Percentiles rank a stretch among this genome's conserved stretches.
These are phyloP conservation scores for Ridgeia piscesae DNA, from an alignment of 1,140 invertebrate genomes.

Conservation along the genomic window DNA sequence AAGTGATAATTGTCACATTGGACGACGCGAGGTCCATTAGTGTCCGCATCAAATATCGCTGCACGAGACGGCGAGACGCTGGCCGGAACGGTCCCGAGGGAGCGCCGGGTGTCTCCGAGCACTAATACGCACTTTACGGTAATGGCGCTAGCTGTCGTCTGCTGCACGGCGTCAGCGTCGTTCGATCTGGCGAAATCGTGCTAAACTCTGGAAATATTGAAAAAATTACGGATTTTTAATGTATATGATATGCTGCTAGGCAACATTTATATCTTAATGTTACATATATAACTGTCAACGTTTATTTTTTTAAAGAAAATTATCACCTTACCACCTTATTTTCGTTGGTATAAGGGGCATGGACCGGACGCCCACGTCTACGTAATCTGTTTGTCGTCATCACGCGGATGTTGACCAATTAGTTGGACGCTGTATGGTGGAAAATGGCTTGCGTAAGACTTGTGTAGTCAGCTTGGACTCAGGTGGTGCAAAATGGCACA, in stretches of 20 bases:
- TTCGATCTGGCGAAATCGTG: neutral
- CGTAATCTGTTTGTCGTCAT: neutral
- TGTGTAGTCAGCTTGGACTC: too few relatives aligned
- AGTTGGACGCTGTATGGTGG: neutral
- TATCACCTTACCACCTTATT: neutral
- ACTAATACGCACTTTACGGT: constrained; percentile 5
- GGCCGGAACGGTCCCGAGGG: neutral
- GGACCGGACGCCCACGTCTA: too few relatives aligned
- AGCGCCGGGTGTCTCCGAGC: neutral
- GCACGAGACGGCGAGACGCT: neutral
- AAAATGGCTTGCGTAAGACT: neutral
- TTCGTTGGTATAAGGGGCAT: neutral
- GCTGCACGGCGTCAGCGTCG: too few relatives aligned
- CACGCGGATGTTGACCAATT: neutral
- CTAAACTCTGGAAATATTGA: too few relatives aligned
- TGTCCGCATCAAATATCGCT: neutral
- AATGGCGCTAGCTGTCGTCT: neutral
- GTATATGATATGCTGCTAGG: too few relatives aligned
- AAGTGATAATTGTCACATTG: constrained; percentile 6
- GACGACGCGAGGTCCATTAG: neutral
- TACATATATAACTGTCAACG: neutral
- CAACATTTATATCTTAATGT: too few relatives aligned
- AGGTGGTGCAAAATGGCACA: too few relatives aligned
- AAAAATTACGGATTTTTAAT: too few relatives aligned
- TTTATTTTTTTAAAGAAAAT: neutral